Evolutionary conservation across 1,140 invertebrate genomes (phyloP).

Genomic region (Lordiphosa stackelbergi): DNA sequence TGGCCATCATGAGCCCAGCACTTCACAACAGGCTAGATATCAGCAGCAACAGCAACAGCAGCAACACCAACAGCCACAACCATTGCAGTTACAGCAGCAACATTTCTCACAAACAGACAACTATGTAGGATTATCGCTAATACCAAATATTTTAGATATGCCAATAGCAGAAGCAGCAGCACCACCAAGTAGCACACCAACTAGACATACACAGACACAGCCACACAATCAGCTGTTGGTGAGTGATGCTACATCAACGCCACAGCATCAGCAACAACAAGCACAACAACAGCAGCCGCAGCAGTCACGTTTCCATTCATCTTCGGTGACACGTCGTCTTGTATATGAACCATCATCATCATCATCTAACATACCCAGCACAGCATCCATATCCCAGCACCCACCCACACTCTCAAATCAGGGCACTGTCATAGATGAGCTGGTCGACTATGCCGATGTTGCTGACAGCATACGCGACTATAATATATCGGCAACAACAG

Average conservation of each 20-base stretch:
- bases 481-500: slow-evolving; percentile 36
- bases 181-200: slow-evolving; percentile 38
- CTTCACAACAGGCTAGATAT: slow-evolving; percentile 67
- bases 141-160: slow-evolving; percentile 70
- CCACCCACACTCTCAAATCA: slow-evolving; percentile 36
- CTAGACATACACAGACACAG: slow-evolving; percentile 46
- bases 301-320: slow-evolving; percentile 51
- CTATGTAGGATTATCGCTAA: slow-evolving; percentile 71
- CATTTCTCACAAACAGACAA: slow-evolving; percentile 73
- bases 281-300: slow-evolving; percentile 20
- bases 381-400: slow-evolving; percentile 38
- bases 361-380: slow-evolving; percentile 41
- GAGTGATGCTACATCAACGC: slow-evolving; percentile 56
- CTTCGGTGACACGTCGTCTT: slow-evolving; percentile 37
- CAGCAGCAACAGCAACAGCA: slow-evolving; percentile 35
- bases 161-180: slow-evolving; percentile 27
- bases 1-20: slow-evolving; percentile 55
- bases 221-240: slow-evolving; percentile 59
- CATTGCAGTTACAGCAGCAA: slow-evolving; percentile 53
- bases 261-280: slow-evolving; percentile 32
- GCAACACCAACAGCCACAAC: slow-evolving; percentile 20
- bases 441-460: slow-evolving; percentile 74
- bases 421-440: slow-evolving; percentile 50
- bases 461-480: slow-evolving; percentile 70
- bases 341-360: slow-evolving; percentile 34